Percentiles rank a stretch among this genome's conserved stretches.
These are phyloP conservation scores for Coenobita brevimanus DNA, from an alignment of 1,140 invertebrate species.

Conservation along the genomic window DNA sequence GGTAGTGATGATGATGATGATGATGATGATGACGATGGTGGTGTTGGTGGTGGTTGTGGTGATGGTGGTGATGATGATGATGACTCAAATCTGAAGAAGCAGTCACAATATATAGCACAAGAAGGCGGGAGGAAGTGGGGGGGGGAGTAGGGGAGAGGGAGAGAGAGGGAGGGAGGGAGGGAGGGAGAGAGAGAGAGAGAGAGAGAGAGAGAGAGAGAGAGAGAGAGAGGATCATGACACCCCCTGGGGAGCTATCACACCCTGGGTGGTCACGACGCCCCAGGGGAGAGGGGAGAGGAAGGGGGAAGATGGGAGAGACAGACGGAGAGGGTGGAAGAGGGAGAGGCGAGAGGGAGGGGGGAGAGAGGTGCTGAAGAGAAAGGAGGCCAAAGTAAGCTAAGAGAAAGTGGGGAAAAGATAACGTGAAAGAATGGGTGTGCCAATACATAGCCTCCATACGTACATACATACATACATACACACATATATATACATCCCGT, in stretches of 20 bases:
- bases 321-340: background rate
- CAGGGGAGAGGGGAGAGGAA: background rate
- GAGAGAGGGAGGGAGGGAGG: background rate
- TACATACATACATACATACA: background rate
- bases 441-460: background rate
- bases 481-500: background rate
- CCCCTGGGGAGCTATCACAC: conserved; percentile 46
- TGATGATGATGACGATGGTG: too few relatives aligned
- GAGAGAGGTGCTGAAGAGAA: background rate
- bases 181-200: background rate
- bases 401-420: background rate
- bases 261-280: conserved; percentile 40
- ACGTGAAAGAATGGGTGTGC: too few relatives aligned
- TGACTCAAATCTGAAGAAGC: too few relatives aligned
- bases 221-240: conserved; percentile 24
- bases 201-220: background rate
- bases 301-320: background rate
- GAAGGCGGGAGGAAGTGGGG: too few relatives aligned
- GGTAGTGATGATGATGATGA: too few relatives aligned
- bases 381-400: background rate
- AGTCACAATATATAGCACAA: too few relatives aligned
- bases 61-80: too few relatives aligned
- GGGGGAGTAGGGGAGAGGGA: background rate
- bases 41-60: too few relatives aligned
- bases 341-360: background rate